Evolutionary conservation across 2,888 invertebrate species (phyloP), one percentile per base, ranked within the genome.

Genomic region (Metacarcinus magister): DNA sequence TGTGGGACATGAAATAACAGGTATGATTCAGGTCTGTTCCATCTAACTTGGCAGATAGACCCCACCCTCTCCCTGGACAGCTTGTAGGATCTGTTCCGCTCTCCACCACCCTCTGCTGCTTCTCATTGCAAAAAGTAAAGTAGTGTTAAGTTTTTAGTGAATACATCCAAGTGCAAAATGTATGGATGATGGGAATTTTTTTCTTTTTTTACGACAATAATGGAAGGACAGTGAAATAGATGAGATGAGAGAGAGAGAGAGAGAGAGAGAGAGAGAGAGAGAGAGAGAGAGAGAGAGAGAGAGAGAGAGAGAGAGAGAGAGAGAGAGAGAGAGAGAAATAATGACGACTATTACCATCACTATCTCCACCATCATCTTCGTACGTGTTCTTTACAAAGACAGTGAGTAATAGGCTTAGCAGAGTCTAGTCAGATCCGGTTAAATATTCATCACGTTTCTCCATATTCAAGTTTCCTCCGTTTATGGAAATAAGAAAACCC

Each of bases 251-350:
- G 46, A 46, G 46, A 46, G 46, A 46, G 46, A 46, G 46, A 46
- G 46, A 46, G 46, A 46, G 46, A 46, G 46, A 46, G 46, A 46
- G 46, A 46, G 46, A 60, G 60, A 60, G 60, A 60, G 60, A 60
- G 54, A 54, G 54, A 54, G 60, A 60, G 60, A 60, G 60, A 60
- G 60, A 60, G 60, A 60, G 60, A 60, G 60, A 60, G 60, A 60
- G 60, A 60, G 60, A 60, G 60, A 60, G 60, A 60, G 60, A 60
- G 60, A 60, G 60, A 60, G 60, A 60, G 60, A 60, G 60, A 60
- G 60, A 60, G 60, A 60, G 60, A 60, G 60, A 60, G 60, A 60
- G 60, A 60, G 60, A 60, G 60, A 60, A 23, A 60, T 16, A 60
- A 23, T 19, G 0, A 60, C 60, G 60, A 60, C 60, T 60, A 16